Percentiles rank a stretch among this genome's conserved stretches.
Evolutionary conservation across 2,888 invertebrate genomes (phyloP).

Genomic region (Stenodema calcarata): DNA sequence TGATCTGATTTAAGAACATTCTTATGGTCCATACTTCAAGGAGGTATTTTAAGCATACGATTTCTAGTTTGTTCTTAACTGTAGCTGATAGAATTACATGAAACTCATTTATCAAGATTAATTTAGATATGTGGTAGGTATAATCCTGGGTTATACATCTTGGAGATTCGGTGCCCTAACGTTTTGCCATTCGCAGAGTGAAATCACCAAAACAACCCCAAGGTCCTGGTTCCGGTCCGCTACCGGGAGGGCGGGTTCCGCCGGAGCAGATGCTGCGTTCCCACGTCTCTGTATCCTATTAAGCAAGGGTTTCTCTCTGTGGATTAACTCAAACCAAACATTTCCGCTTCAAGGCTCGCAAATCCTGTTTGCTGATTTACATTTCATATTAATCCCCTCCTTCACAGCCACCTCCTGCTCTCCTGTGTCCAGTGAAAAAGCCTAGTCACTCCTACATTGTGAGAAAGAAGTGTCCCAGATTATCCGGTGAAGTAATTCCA

Average conservation of each 20-base stretch:
- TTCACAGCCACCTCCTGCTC: neutral
- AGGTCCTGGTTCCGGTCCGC: slow-evolving; percentile 9
- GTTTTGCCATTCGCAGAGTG: slow-evolving; percentile 5
- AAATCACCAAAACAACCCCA: slow-evolving; percentile 30
- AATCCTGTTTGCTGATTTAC: slow-evolving; percentile 48
- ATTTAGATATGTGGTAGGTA: too few species aligned
- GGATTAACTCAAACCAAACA: slow-evolving; percentile 49
- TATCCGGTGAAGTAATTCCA: neutral
- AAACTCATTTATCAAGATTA: too few species aligned
- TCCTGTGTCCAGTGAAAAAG: neutral
- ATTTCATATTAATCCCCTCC: slow-evolving; percentile 44
- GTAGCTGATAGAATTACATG: too few species aligned
- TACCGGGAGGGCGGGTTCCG: neutral
- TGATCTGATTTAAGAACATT: too few species aligned
- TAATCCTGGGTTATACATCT: neutral
- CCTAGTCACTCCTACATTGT: neutral
- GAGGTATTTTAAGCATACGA: too few species aligned
- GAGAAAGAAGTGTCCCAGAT: neutral
- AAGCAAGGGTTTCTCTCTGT: slow-evolving; percentile 38
- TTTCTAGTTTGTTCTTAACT: too few species aligned
- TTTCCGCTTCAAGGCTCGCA: slow-evolving; percentile 40
- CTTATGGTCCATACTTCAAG: too few species aligned
- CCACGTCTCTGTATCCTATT: slow-evolving; percentile 48
- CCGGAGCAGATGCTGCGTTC: slow-evolving; percentile 37
- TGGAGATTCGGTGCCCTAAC: neutral